Conservation (phyloP, 2,888 invertebrate species). For the Metalampra italica region DNA sequence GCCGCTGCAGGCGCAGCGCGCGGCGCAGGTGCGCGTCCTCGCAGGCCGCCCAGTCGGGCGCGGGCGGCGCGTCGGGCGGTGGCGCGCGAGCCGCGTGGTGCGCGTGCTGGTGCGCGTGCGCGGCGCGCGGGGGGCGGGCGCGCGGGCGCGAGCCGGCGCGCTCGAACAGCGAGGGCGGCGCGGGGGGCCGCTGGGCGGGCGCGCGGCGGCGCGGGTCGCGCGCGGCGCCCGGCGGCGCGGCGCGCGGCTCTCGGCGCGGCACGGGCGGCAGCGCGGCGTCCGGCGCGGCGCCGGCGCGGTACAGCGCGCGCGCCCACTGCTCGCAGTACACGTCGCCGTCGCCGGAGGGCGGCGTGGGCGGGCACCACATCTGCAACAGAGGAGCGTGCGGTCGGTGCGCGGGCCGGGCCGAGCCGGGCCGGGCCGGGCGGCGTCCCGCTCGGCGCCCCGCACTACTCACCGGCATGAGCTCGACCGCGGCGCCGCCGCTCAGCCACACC, state of each 20-base stretch:
- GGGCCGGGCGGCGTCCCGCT: background rate
- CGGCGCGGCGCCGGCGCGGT: slow-evolving; percentile 85
- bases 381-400: slow-evolving; percentile 2
- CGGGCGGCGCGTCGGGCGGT: slow-evolving; percentile 81
- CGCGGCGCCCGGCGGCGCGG: slow-evolving; percentile 82
- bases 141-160: slow-evolving; percentile 87
- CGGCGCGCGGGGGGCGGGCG: slow-evolving; percentile 79
- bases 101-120: slow-evolving; percentile 84
- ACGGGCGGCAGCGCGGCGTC: slow-evolving; percentile 85
- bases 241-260: slow-evolving; percentile 79
- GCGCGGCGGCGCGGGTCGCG: slow-evolving; percentile 74
- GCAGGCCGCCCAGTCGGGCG: slow-evolving; percentile 93
- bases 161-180: slow-evolving; percentile 84
- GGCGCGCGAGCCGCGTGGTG: slow-evolving; percentile 86
- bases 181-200: slow-evolving; percentile 85
- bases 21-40: slow-evolving; percentile 94
- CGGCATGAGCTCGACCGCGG: slow-evolving; percentile 85
- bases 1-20: slow-evolving; percentile 84
- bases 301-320: slow-evolving; percentile 89
- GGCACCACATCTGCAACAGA: slow-evolving; percentile 91
- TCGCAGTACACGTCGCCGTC: slow-evolving; percentile 96
- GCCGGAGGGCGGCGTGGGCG: slow-evolving; percentile 96
- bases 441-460: slow-evolving; percentile 76
- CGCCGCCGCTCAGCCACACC: slow-evolving; percentile 88
- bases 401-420: background rate